These are phyloP conservation scores for Cryptops parisi DNA, from an alignment of 2,888 invertebrate genomes.

Conservation along the genomic window DNA sequence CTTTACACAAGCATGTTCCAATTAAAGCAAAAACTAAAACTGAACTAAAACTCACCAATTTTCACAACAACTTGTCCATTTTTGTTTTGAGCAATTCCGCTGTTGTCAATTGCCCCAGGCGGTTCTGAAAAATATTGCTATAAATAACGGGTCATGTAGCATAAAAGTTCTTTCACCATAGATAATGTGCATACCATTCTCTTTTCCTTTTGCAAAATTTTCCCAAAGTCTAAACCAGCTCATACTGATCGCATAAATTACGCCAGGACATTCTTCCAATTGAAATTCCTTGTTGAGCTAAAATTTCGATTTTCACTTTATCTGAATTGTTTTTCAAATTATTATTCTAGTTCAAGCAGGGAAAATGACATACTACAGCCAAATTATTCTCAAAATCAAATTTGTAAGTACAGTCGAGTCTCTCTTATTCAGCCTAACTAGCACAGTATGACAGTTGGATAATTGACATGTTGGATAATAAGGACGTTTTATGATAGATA, in stretches of 20 bases:
- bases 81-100: slow-evolving; percentile 43
- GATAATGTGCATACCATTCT: slow-evolving; percentile 31
- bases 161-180: neutral
- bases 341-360: no score
- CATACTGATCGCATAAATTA: slow-evolving; percentile 68
- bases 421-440: no score
- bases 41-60: slow-evolving; percentile 19
- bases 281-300: slow-evolving; percentile 34
- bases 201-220: slow-evolving; percentile 61
- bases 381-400: no score
- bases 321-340: no score
- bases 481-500: neutral
- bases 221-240: slow-evolving; percentile 85
- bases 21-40: no score
- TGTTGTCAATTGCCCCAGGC: slow-evolving; percentile 77
- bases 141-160: neutral
- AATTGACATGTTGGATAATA: slow-evolving; percentile 14
- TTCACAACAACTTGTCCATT: slow-evolving; percentile 27
- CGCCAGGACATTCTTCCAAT: slow-evolving; percentile 45
- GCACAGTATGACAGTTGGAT: no score
- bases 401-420: no score
- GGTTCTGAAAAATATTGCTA: slow-evolving; percentile 40
- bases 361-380: no score
- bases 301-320: no score
- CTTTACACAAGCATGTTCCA: no score